Evolutionary conservation across 2,113 vertebrate species (phyloP), one percentile per base, ranked within the genome.

Genomic region (Myrmophylax atrothorax): DNA sequence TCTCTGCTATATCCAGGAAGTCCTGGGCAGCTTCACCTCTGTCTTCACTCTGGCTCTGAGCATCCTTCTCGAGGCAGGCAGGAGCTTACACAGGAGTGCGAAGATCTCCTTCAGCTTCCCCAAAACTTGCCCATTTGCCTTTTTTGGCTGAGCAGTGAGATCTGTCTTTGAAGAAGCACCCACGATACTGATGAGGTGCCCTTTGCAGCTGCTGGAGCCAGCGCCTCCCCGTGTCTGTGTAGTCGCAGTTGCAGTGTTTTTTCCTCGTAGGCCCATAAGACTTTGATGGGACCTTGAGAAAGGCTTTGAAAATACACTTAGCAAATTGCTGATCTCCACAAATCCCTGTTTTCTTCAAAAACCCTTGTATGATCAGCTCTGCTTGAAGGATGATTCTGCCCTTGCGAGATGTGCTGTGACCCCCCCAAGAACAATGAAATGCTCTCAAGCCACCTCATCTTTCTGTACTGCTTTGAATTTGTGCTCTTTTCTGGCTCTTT

Each of bases 401-500:
- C 4, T 42, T 53, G 28, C 7, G 3, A 78, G 56, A 82, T 82
- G 15, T 2, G 2, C 49, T 10, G 2, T 31, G 20, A 82, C 8
- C 5, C 38, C 38, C 26, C 33, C 0, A 6, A n/a, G 67, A 68
- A 55, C 5, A 28, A 15, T 5, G 2, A 68, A 3, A 0, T 1
- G 2, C 46, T 68, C 40, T 76, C 5, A 6, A 6, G 59, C 44
- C 20, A 16, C 37, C 33, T 66, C 3, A 2, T 52, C 17, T 89
- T 81, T 92, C 89, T 94, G 35, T 84, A 58, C 64, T 84, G 80
- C 93, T 94, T 95, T 93, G 83, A 90, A 67, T 84, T 83, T 93
- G 23, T 63, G 60, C 63, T 84, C 56, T 92, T 84, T 84, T 84
- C 59, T 87, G 89, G 72, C 86, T 84, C 82, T 92, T 84, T 93